Evolutionary conservation across 2,797 vertebrate species (phyloP).

Genomic region (Ibycter americanus): DNA sequence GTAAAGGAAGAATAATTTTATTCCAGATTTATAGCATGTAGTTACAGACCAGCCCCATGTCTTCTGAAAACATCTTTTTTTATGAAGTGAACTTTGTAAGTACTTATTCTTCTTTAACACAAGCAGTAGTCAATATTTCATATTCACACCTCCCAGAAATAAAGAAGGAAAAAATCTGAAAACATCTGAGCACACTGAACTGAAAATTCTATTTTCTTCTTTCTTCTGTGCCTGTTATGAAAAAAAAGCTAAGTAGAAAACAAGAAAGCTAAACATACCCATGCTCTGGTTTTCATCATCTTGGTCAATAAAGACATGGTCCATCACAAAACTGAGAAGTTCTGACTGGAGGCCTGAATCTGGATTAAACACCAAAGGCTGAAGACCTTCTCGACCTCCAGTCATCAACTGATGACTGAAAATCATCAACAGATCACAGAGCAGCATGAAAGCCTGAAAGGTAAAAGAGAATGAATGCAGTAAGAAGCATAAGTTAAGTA

Average conservation of each 20-base stretch:
- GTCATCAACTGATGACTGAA: conserved; percentile 96
- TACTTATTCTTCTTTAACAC: background rate
- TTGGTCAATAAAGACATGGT: conserved; percentile 99
- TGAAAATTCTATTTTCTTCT: background rate
- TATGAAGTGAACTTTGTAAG: background rate
- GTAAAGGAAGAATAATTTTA: background rate
- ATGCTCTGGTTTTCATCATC: conserved; percentile 99
- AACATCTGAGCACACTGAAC: background rate
- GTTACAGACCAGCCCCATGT: background rate
- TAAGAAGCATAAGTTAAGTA: background rate
- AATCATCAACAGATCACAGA: conserved; percentile 99
- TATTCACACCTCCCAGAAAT: background rate
- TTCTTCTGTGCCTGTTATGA: background rate
- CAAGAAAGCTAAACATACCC: conserved; percentile 79
- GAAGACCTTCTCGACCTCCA: conserved; percentile 91
- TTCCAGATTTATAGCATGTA: background rate
- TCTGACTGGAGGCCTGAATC: conserved; percentile 94
- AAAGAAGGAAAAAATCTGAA: background rate
- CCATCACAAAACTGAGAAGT: conserved; percentile 96
- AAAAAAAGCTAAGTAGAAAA: background rate
- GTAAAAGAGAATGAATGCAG: conserved; percentile 12
- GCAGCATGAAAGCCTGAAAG: conserved; percentile 95
- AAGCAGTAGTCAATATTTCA: background rate
- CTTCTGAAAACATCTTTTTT: background rate
- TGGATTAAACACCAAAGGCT: conserved; percentile 96